phyloP scores from a whole-genome alignment of 2,797 vertebrate species.

The Miopithecus talapoin region DNA sequence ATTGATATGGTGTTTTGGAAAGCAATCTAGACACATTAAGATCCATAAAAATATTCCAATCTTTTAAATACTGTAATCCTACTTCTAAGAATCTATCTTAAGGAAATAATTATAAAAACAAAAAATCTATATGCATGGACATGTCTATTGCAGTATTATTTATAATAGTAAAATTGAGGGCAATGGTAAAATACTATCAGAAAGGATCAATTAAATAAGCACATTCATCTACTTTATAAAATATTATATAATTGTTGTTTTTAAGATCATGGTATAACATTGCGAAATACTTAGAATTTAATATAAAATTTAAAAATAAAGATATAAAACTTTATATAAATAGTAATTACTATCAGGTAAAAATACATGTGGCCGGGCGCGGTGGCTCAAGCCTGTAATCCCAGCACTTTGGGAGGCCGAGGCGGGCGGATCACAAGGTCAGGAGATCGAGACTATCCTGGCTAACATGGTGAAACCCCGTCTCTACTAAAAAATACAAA shows the following conservation, averaged over 20 bases:
- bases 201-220: not conserved
- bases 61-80: not conserved
- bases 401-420: too few species aligned
- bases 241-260: not conserved
- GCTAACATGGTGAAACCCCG: too few species aligned
- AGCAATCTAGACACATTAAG: not conserved
- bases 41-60: not conserved
- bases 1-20: not conserved
- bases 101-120: not conserved
- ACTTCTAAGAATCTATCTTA: not conserved
- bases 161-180: not conserved
- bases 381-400: too few species aligned
- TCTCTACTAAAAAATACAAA: too few species aligned
- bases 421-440: too few species aligned
- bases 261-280: not conserved
- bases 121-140: not conserved
- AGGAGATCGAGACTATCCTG: too few species aligned
- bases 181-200: conserved; percentile 11
- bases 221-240: not conserved
- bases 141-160: not conserved
- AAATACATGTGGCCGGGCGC: not conserved
- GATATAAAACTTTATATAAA: not conserved
- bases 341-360: not conserved
- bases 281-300: not conserved
- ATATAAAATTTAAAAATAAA: not conserved